phyloP scores from a whole-genome alignment of 2,113 vertebrate genomes.

The Origma solitaria region DNA sequence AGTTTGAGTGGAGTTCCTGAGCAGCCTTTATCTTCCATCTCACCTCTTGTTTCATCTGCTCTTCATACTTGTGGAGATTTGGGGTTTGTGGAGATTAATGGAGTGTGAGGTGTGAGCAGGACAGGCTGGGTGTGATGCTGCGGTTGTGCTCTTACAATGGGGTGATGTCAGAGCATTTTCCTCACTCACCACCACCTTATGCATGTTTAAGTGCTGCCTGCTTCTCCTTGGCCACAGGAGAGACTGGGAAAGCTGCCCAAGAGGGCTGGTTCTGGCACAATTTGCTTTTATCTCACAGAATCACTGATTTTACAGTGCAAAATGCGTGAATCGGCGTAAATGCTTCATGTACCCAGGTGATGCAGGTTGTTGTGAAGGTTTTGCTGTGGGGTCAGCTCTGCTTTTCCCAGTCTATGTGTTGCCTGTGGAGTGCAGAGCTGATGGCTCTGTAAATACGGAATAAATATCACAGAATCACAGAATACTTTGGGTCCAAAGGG shows the following conservation, averaged over 20 bases:
- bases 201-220: not conserved
- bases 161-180: not conserved
- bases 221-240: not conserved
- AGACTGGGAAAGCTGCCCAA: not conserved
- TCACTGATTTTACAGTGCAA: accelerated
- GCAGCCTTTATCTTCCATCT: not conserved
- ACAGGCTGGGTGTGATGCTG: not conserved
- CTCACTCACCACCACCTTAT: accelerated
- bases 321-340: not conserved
- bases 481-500: not conserved
- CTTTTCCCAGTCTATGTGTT: not conserved
- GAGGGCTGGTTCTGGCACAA: not conserved
- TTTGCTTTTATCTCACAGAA: not conserved
- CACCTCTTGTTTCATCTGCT: not conserved
- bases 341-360: accelerated
- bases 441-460: not conserved
- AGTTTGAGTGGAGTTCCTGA: not conserved
- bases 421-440: not conserved
- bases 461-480: accelerated
- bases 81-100: not conserved
- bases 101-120: not conserved
- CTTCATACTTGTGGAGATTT: not conserved
- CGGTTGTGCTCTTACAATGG: accelerated
- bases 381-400: not conserved
- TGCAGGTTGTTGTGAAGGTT: not conserved